Percentiles rank a stretch among this genome's conserved stretches.
Evolutionary conservation across 2,113 vertebrate genomes (phyloP).

Genomic region (Acanthisitta chloris): DNA sequence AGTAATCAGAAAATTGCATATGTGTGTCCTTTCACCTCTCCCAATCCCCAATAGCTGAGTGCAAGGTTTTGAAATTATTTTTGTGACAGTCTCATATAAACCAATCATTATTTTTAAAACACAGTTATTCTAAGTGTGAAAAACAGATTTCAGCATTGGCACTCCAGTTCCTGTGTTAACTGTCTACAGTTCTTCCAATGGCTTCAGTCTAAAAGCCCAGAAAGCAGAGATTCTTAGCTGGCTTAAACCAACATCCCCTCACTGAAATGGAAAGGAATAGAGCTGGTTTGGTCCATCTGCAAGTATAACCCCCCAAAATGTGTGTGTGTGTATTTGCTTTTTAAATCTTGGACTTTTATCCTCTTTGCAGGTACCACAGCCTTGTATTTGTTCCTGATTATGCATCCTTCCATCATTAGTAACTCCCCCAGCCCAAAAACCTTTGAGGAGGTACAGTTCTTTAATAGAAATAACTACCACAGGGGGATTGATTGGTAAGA

Average conservation of each 20-base stretch:
- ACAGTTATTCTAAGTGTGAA: background rate
- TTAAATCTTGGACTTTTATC: constrained; percentile 58
- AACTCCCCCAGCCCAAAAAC: constrained; percentile 97
- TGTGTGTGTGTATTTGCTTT: background rate
- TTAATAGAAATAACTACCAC: constrained; percentile 99
- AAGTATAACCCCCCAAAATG: background rate
- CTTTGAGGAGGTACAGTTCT: constrained; percentile 99
- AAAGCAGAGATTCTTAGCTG: background rate
- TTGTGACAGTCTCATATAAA: background rate
- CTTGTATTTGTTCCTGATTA: constrained; percentile 96
- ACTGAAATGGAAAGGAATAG: background rate
- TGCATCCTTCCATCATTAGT: constrained; percentile 97
- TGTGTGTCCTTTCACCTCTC: background rate
- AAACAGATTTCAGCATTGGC: background rate
- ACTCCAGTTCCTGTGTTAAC: background rate
- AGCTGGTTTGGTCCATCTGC: background rate
- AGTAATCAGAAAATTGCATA: background rate
- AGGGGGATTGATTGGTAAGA: constrained; percentile 98
- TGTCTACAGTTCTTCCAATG: background rate
- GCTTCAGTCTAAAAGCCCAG: background rate
- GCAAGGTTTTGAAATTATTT: background rate
- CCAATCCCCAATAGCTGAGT: background rate
- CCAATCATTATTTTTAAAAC: background rate
- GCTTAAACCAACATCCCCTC: background rate
- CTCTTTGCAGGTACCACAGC: constrained; percentile 91